A percentile compares a stretch with the other conserved stretches of the same genome.
Evolutionary conservation across 2,797 vertebrate genomes (phyloP).

Genomic region (Girardinus metallicus): DNA sequence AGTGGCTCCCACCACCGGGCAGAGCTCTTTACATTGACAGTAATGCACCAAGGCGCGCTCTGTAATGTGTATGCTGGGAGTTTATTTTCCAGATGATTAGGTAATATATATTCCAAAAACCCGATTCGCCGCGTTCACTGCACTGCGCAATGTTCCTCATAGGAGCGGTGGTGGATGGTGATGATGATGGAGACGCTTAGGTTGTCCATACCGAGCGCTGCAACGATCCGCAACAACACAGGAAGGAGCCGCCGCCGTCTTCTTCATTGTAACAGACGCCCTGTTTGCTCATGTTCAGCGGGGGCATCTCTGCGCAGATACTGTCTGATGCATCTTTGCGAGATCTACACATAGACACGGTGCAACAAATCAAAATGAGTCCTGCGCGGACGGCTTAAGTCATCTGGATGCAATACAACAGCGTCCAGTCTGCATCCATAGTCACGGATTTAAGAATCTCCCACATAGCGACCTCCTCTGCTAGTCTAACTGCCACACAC

Average conservation of each 20-base stretch:
- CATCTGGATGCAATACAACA: slow-evolving; percentile 16
- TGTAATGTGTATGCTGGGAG: slow-evolving; percentile 22
- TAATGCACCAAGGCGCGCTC: slow-evolving; percentile 39
- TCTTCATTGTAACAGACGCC: slow-evolving; percentile 70
- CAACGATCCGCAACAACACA: slow-evolving; percentile 59
- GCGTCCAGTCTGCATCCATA: slow-evolving; percentile 18
- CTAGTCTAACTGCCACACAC: slow-evolving; percentile 70
- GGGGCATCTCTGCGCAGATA: slow-evolving; percentile 69
- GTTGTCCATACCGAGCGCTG: slow-evolving; percentile 41
- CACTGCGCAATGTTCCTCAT: slow-evolving; percentile 81
- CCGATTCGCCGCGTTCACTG: slow-evolving; percentile 71
- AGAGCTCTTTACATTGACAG: slow-evolving; percentile 59
- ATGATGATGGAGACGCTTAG: slow-evolving; percentile 18
- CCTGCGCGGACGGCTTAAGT: slow-evolving; percentile 11
- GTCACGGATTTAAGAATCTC: slow-evolving; percentile 7
- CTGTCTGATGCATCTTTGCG: slow-evolving; percentile 55
- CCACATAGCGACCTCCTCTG: slow-evolving; percentile 37
- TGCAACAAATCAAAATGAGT: background rate
- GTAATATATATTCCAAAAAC: slow-evolving; percentile 61
- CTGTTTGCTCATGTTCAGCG: slow-evolving; percentile 64
- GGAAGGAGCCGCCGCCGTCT: slow-evolving; percentile 28
- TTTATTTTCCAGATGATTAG: slow-evolving; percentile 49
- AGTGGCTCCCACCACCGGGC: slow-evolving; percentile 65
- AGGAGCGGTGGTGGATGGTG: slow-evolving; percentile 19
- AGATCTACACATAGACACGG: slow-evolving; percentile 23